Percentiles rank a stretch among this genome's conserved stretches.
Conservation (phyloP, 2,888 invertebrate genomes). For the Philhelius pedissequus region DNA sequence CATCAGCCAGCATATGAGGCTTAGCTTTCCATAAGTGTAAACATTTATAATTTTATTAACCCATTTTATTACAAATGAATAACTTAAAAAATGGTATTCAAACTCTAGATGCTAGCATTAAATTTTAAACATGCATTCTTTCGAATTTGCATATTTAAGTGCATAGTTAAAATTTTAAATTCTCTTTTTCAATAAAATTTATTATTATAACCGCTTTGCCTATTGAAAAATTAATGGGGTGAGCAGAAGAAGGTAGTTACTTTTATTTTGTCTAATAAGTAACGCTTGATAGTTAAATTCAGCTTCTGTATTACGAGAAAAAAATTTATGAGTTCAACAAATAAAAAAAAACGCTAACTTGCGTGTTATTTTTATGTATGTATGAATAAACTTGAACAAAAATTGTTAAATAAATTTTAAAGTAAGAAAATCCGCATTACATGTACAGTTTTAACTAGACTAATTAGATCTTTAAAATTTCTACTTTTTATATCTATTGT, state of each 20-base stretch:
- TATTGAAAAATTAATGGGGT: background rate
- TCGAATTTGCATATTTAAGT: background rate
- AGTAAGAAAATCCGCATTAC: background rate
- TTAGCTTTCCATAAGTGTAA: no score
- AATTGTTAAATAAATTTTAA: background rate
- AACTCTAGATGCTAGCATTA: background rate
- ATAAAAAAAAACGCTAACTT: background rate
- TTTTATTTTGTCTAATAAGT: background rate
- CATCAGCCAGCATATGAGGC: no score
- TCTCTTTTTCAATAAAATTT: background rate
- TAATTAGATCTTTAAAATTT: background rate
- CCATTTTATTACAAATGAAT: no score
- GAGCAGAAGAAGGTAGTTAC: background rate
- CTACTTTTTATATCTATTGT: background rate
- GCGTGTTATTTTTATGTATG: no score
- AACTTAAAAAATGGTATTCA: no score
- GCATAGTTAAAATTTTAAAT: background rate
- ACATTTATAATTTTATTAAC: no score
- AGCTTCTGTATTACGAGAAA: background rate
- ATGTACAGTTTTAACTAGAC: background rate
- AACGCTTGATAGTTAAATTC: background rate
- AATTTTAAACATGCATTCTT: background rate
- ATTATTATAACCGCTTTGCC: background rate
- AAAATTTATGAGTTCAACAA: background rate
- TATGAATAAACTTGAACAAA: background rate